phyloP scores from a whole-genome alignment of 1,140 invertebrate species.

The Dinoponera quadriceps region DNA sequence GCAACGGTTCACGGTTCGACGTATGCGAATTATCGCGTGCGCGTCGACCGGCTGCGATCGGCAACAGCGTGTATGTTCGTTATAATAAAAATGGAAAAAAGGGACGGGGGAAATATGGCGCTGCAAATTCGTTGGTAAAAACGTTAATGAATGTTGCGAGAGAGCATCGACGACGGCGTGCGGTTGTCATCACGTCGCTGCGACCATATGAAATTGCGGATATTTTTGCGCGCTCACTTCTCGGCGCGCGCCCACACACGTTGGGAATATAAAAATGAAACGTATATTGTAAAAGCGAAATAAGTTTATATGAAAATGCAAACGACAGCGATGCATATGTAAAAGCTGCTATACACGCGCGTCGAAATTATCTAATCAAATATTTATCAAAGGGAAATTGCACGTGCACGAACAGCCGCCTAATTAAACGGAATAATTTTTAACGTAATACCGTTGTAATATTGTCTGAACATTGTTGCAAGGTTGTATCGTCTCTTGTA shows the following conservation, averaged over 20 bases:
- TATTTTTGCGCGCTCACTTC: slow-evolving; percentile 26
- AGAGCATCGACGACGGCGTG: slow-evolving; percentile 30
- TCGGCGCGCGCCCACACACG: not conserved
- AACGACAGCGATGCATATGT: slow-evolving; percentile 27
- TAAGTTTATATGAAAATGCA: slow-evolving; percentile 49
- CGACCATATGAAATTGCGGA: slow-evolving; percentile 43
- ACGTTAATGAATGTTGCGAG: slow-evolving; percentile 48
- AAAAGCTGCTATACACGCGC: not conserved
- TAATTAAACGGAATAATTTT: slow-evolving; percentile 32
- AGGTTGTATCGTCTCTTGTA: not conserved
- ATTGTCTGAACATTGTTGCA: slow-evolving; percentile 1
- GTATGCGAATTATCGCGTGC: slow-evolving; percentile 24
- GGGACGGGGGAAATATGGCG: not conserved
- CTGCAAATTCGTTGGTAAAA: slow-evolving; percentile 41
- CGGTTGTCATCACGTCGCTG: slow-evolving; percentile 22
- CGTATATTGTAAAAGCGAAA: slow-evolving; percentile 39
- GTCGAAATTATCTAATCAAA: slow-evolving; percentile 48
- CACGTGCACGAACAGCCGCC: not conserved
- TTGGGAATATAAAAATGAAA: slow-evolving; percentile 29
- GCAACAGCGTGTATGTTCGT: slow-evolving; percentile 11
- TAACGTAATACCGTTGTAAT: slow-evolving; percentile 6
- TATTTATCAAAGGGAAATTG: slow-evolving; percentile 33
- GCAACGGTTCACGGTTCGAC: slow-evolving; percentile 18
- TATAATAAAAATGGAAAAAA: slow-evolving; percentile 14
- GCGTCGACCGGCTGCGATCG: slow-evolving; percentile 18